Base-by-base conservation (phyloP, 2,888 invertebrate species). In the Cephalotes varians region DNA sequence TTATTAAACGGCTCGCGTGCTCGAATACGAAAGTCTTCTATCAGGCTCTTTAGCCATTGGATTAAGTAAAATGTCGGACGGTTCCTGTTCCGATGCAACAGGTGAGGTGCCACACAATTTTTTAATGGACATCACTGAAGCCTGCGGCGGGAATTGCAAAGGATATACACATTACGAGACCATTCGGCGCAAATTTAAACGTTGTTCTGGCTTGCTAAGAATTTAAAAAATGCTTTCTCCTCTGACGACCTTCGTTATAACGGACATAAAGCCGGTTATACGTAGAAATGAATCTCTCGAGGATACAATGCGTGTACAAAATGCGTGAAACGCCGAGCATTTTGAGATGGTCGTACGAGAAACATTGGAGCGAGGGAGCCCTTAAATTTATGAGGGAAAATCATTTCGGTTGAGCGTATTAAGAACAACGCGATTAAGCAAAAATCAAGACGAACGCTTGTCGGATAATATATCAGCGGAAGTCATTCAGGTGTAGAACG, bases 401-500 rank as follows among this genome's bases (percentile, higher is more conserved):
- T 12, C 28, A 21, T 25, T 44, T 5, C 3, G 40, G 6, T 54
- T n/a, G 31, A 69, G 44, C 54, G 34, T 18, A 34, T 56, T 28
- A 44, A 12, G n/a, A 18, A 25, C 62, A 80, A 73, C 44, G 79
- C 54, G 69, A 82, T 54, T 80, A 82, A 62, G 54, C 60, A 71
- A 74, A 69, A 84, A 90, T 84, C 77, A 84, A 90, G 87, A 88
- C 83, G 86, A 18, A 25, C 91, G 87, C 71, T 77, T 62, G 72
- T 56, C 82, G 88, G 88, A 89, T 91, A 91, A 93, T 93, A 90
- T 90, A 91, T 93, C 91, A 87, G 87, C 84, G 87, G 85, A 89
- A 90, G 89, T 89, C 88, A 90, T 91, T 85, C 91, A 91, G 91
- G 91, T 93, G 89, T 87, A 90, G 91, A 91, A 92, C 91, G 90